Conservation (phyloP, 2,888 invertebrate species). For the Drosophila incognita region DNA sequence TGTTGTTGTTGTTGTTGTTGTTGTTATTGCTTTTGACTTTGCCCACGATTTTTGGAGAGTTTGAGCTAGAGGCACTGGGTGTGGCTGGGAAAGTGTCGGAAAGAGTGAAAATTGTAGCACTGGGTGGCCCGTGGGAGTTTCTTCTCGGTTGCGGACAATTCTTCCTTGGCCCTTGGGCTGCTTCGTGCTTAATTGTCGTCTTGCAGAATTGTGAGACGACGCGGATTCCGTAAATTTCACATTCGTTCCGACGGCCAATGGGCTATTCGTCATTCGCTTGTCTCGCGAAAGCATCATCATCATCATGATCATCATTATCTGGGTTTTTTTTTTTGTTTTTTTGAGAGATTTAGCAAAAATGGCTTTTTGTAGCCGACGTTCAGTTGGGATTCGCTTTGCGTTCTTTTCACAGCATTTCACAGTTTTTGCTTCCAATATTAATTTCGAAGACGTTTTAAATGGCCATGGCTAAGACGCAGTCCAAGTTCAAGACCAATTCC, state of each 20-base stretch:
- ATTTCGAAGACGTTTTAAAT: slow-evolving; percentile 80
- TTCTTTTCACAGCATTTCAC: slow-evolving; percentile 79
- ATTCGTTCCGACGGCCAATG: slow-evolving; percentile 74
- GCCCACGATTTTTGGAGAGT: slow-evolving; percentile 34
- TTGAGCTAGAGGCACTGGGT: slow-evolving; percentile 44
- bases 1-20: slow-evolving; percentile 31
- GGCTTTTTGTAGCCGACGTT: slow-evolving; percentile 57
- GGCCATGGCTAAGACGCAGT: slow-evolving; percentile 63
- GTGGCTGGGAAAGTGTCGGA: slow-evolving; percentile 73
- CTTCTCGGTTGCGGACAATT: slow-evolving; percentile 25
- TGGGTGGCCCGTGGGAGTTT: slow-evolving; percentile 79
- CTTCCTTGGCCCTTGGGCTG: slow-evolving; percentile 29
- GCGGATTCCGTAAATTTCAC: slow-evolving; percentile 78
- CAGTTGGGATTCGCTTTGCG: slow-evolving; percentile 61
- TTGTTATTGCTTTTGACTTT: slow-evolving; percentile 37
- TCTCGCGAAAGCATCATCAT: slow-evolving; percentile 54
- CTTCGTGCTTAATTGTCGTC: slow-evolving; percentile 83
- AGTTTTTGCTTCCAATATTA: slow-evolving; percentile 76
- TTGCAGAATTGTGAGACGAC: slow-evolving; percentile 76
- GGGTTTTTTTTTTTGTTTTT: slow-evolving; percentile 50
- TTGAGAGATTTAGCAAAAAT: slow-evolving; percentile 63
- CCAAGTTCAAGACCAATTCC: slow-evolving; percentile 45
- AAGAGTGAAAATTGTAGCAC: slow-evolving; percentile 76
- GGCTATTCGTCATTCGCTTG: slow-evolving; percentile 83
- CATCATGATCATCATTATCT: slow-evolving; percentile 62